Evolutionary conservation across 1,140 invertebrate species (phyloP).

Genomic region (Intoshia linei): DNA sequence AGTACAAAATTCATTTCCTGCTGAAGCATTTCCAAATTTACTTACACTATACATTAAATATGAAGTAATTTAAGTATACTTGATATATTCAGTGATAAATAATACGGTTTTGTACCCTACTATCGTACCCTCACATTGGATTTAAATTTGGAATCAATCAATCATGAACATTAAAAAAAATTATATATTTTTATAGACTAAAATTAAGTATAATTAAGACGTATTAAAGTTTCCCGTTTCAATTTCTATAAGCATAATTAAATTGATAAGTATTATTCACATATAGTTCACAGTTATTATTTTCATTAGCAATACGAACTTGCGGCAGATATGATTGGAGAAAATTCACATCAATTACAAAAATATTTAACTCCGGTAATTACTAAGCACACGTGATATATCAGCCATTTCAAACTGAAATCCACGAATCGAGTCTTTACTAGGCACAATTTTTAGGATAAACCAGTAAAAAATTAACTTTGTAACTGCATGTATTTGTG

Average conservation of each 20-base stretch:
- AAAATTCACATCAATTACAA: slow-evolving; percentile 78
- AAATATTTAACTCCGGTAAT: slow-evolving; percentile 60
- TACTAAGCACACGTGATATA: slow-evolving; percentile 2
- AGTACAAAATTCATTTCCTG: slow-evolving; percentile 62
- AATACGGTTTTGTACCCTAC: not conserved
- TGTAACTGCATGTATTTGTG: too few species aligned
- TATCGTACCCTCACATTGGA: too few species aligned
- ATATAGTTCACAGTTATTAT: not conserved
- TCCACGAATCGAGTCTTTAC: not conserved
- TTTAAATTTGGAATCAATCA: too few species aligned
- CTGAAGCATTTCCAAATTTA: slow-evolving; percentile 83
- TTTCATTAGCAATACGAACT: slow-evolving; percentile 47
- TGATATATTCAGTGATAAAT: not conserved
- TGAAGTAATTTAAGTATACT: slow-evolving; percentile 26
- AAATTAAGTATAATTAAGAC: too few species aligned
- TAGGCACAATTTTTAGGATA: not conserved
- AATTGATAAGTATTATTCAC: not conserved
- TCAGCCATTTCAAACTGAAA: not conserved
- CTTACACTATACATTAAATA: slow-evolving; percentile 69
- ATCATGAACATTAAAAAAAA: too few species aligned
- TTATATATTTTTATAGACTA: too few species aligned
- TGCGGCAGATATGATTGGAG: slow-evolving; percentile 79
- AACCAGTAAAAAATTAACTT: too few species aligned
- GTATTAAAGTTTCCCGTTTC: too few species aligned
- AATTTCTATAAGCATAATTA: too few species aligned